These are phyloP conservation scores for Ptilorrhoa leucosticta DNA, from an alignment of 2,113 vertebrate genomes.

Conservation along the genomic window DNA sequence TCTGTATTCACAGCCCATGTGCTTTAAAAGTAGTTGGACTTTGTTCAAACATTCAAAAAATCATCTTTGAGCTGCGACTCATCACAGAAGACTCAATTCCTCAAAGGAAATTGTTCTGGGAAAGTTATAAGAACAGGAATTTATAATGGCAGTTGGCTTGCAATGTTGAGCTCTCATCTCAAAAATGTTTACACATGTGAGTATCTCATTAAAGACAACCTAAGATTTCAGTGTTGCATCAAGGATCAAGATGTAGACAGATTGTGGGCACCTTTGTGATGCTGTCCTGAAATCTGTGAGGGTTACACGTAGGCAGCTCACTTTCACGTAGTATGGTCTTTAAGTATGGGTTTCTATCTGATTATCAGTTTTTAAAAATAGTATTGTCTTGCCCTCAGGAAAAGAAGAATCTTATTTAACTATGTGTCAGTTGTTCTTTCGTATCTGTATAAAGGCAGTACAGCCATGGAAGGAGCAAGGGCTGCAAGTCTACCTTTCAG, in stretches of 20 bases:
- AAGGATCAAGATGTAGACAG: neutral
- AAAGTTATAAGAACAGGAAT: conserved; percentile 22
- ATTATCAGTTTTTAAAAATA: neutral
- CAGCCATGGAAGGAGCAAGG: neutral
- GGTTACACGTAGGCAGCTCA: neutral
- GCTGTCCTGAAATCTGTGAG: neutral
- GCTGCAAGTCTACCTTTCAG: neutral
- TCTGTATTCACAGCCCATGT: neutral
- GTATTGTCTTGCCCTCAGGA: neutral
- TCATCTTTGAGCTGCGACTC: neutral
- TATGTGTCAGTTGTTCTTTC: neutral
- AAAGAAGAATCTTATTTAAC: neutral
- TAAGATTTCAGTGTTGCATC: neutral
- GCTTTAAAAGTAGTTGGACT: conserved; percentile 25
- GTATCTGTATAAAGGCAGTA: neutral
- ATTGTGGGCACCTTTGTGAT: neutral
- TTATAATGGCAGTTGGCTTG: neutral
- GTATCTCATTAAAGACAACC: neutral
- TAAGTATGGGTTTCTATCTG: neutral
- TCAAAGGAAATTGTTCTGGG: neutral
- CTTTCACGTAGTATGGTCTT: neutral
- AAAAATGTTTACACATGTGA: neutral
- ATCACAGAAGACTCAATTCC: conserved; percentile 10
- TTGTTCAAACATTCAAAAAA: conserved; percentile 11
- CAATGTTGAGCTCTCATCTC: neutral